phyloP scores from a whole-genome alignment of 2,888 invertebrate species.

The Acanthopleura granulata region DNA sequence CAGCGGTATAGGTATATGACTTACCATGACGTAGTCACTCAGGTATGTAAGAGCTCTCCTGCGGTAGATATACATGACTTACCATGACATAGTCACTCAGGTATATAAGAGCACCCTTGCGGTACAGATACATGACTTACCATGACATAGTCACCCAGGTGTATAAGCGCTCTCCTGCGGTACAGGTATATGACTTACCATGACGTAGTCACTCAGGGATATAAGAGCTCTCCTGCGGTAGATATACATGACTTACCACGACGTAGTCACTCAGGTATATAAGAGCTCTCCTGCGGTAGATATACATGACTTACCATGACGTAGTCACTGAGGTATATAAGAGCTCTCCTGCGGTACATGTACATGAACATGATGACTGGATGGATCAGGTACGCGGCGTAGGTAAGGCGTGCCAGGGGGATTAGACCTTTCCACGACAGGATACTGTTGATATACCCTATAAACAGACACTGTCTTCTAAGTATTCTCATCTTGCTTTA shows the following conservation, averaged over 20 bases:
- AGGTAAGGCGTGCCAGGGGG: constrained; percentile 92
- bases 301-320: constrained; percentile 49
- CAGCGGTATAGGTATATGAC: constrained; percentile 40
- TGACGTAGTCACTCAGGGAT: constrained; percentile 45
- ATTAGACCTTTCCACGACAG: constrained; percentile 87
- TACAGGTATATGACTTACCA: constrained; percentile 45
- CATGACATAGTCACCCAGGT: constrained; percentile 45
- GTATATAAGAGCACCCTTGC: constrained; percentile 41
- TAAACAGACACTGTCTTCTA: constrained; percentile 16
- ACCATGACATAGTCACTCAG: constrained; percentile 48
- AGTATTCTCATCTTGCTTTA: too few relatives aligned
- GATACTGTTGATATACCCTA: constrained; percentile 82
- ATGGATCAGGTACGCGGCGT: constrained; percentile 86
- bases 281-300: constrained; percentile 41
- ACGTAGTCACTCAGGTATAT: constrained; percentile 47
- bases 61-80: constrained; percentile 48
- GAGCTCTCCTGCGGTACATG: constrained; percentile 40
- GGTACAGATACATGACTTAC: constrained; percentile 44
- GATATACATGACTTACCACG: constrained; percentile 49
- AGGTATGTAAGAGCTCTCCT: constrained; percentile 43
- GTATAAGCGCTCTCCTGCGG: constrained; percentile 40
- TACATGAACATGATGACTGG: constrained; percentile 58
- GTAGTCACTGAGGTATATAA: constrained; percentile 48
- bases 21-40: constrained; percentile 47
- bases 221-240: constrained; percentile 42